These are phyloP conservation scores for Macrosteles quadrilineatus DNA, from an alignment of 1,140 invertebrate genomes.

Conservation along the genomic window DNA sequence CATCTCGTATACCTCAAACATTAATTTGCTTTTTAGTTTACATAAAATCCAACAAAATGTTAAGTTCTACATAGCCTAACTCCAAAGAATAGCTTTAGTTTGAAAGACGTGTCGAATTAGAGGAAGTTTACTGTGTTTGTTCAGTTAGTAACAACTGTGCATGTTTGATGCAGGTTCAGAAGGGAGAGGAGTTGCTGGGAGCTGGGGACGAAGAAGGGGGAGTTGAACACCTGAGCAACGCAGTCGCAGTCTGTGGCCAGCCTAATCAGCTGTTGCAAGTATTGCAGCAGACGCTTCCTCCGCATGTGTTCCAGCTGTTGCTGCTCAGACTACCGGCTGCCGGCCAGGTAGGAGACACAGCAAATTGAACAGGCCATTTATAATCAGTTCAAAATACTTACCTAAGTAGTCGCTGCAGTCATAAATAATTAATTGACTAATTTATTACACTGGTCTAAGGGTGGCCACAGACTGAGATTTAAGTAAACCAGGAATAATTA, in stretches of 20 bases:
- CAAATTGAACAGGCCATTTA: no score
- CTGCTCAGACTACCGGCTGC: conserved; percentile 76
- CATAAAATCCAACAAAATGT: no score
- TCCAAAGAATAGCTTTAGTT: no score
- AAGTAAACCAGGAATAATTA: background rate
- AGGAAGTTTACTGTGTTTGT: no score
- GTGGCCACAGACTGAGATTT: background rate
- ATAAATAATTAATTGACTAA: background rate
- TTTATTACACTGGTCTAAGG: background rate
- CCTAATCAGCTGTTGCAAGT: conserved; percentile 89
- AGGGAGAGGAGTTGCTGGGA: conserved; percentile 88
- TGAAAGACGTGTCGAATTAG: no score
- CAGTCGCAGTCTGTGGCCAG: conserved; percentile 94
- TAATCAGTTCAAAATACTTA: no score
- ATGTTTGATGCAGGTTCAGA: conserved; percentile 63
- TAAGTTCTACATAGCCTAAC: no score
- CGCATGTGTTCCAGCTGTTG: conserved; percentile 86
- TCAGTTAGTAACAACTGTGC: no score
- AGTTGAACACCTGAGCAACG: conserved; percentile 92
- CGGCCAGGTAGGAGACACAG: conserved; percentile 53
- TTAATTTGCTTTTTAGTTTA: no score
- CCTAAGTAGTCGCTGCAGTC: background rate
- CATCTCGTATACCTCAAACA: no score
- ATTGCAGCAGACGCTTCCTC: conserved; percentile 91
- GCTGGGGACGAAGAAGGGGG: conserved; percentile 85